phyloP scores from a whole-genome alignment of 2,797 vertebrate genomes.

The Platyrinchus mystaceus region DNA sequence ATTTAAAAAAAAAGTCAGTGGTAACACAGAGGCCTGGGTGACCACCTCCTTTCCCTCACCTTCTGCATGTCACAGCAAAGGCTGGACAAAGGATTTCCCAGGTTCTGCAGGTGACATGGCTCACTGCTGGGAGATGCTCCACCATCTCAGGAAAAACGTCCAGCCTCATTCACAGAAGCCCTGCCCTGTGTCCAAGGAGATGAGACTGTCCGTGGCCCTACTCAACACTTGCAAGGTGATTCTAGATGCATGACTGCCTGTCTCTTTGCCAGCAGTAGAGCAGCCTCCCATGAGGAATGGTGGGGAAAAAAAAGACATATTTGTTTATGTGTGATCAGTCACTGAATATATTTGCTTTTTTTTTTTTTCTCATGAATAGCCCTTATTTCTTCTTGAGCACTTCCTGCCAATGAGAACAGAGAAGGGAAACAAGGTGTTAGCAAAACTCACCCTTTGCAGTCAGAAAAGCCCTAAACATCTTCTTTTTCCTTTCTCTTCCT shows the following conservation, averaged over 20 bases:
- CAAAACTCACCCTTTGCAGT: not conserved
- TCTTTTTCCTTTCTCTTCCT: not conserved
- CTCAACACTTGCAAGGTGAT: not conserved
- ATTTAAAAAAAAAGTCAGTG: not conserved
- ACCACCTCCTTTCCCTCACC: not conserved
- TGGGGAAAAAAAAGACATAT: fast-evolving
- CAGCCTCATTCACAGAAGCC: not conserved
- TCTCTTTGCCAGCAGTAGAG: not conserved
- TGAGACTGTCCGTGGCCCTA: not conserved
- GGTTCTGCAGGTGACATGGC: not conserved
- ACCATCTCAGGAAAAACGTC: not conserved
- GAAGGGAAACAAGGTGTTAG: not conserved
- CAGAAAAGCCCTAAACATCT: not conserved
- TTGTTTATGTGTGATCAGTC: not conserved
- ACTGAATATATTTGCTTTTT: not conserved
- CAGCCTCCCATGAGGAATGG: not conserved
- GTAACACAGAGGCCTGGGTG: not conserved
- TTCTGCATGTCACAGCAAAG: not conserved
- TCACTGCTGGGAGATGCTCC: not conserved
- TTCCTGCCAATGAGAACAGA: not conserved
- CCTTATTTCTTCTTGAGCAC: not conserved
- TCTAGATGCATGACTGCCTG: not conserved
- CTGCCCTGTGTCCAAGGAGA: not conserved
- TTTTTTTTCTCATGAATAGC: not conserved
- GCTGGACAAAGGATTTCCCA: not conserved